phyloP scores from a whole-genome alignment of 2,888 invertebrate species.

The Cryptophagus acutangulus region DNA sequence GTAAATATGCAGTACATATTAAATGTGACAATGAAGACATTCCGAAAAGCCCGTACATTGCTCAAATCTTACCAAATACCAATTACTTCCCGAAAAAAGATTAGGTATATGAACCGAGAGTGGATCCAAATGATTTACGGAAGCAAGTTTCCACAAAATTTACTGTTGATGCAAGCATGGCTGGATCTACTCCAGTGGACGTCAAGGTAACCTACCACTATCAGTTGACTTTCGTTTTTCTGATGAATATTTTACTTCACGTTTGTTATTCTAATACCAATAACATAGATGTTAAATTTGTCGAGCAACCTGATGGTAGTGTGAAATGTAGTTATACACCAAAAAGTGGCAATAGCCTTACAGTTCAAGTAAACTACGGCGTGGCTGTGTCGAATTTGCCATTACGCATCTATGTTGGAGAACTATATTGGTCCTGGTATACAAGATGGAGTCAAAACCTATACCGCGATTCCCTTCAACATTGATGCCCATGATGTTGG shows the following conservation, averaged over 20 bases:
- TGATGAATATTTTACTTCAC: conserved; percentile 13
- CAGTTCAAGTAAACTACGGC: conserved; percentile 76
- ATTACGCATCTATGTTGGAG: conserved; percentile 69
- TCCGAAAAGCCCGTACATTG: conserved; percentile 82
- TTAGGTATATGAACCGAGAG: conserved; percentile 65
- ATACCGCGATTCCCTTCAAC: conserved; percentile 73
- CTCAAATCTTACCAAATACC: conserved; percentile 66
- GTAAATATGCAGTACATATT: conserved; percentile 82
- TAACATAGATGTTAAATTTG: conserved; percentile 57
- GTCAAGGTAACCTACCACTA: conserved; percentile 56
- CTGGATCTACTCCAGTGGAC: conserved; percentile 68
- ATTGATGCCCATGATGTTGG: conserved; percentile 83
- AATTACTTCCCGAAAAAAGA: conserved; percentile 73
- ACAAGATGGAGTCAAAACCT: conserved; percentile 72
- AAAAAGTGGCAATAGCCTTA: conserved; percentile 65
- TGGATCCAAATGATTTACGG: conserved; percentile 61
- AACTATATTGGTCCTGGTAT: conserved; percentile 84
- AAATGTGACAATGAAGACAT: conserved; percentile 86
- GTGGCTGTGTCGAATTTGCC: conserved; percentile 80
- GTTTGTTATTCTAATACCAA: conserved; percentile 61
- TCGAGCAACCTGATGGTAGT: conserved; percentile 62
- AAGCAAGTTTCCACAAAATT: conserved; percentile 67
- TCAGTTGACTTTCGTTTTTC: neutral
- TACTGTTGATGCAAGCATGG: conserved; percentile 70
- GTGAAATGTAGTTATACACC: conserved; percentile 65